Base-by-base conservation (phyloP, 1,140 invertebrate genomes). In the Bombus turneri region DNA sequence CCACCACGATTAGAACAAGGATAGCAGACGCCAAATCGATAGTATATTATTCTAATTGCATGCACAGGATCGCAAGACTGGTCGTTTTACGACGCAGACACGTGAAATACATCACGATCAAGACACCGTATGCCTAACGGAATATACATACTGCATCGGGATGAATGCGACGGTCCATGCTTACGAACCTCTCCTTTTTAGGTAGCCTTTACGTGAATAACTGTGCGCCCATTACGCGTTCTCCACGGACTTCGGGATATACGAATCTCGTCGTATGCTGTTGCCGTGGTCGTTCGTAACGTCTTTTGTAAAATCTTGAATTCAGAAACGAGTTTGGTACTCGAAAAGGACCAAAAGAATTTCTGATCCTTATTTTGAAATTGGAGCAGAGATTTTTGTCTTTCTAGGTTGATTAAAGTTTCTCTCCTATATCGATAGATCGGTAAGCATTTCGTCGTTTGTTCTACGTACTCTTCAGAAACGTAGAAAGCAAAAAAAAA, bases 121-220 rank as follows among this genome's bases (percentile, higher is more conserved):
- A 89, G 72, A 41, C 88, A 90, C 88, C 86, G 89, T 90, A 90
- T 90, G 78, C 62, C 88, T 90, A 90, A 90, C 89, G 89, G 88
- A 90, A 90, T 90, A 90, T 90, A 83, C 88, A 90, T 75, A 77
- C 80, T 90, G 83, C 79, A 81, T 64, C 66, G 78, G 85, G 89
- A 90, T 88, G 83, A 90, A 90, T 80, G 73, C 64, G 75, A 62
- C 80, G 81, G 76, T 87, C 86, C 78, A 85, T 72, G 69, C 88
- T 77, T 82, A 79, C 79, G 80, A 90, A 85, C 88, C 81, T 87
- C 59, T 90, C 89, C 89, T 90, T 90, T 90, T 90, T 90, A 85
- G 83, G 83, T 69, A 85, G 68, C 77, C 76, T 80, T 85, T 73
- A 80, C 68, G 83, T 53, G 83, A 80, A 85, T 85, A 85, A 85